Percentiles rank a stretch among this genome's conserved stretches.
Conservation (phyloP, 1,140 invertebrate genomes). For the Orius laevigatus region DNA sequence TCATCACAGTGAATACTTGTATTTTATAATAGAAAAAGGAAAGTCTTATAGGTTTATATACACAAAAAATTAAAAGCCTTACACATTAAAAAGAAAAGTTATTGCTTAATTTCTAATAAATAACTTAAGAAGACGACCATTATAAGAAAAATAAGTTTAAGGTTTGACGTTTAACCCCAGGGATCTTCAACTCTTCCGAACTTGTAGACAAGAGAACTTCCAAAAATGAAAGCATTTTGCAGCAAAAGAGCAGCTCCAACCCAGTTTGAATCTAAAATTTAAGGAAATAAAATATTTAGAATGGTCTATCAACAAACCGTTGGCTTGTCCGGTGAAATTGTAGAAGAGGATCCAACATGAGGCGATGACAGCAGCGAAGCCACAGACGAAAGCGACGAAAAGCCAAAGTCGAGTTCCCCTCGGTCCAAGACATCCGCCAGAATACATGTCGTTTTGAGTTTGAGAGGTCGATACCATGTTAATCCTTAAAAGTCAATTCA, state of each 20-base stretch:
- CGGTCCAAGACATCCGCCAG: slow-evolving; percentile 73
- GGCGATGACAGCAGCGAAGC: slow-evolving; percentile 88
- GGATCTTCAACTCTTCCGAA: slow-evolving; percentile 85
- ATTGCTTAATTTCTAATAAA: too few relatives aligned
- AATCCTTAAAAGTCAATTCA: slow-evolving; percentile 41
- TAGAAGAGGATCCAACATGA: slow-evolving; percentile 91
- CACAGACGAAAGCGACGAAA: slow-evolving; percentile 89
- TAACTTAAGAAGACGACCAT: too few relatives aligned
- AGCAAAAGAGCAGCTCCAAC: slow-evolving; percentile 84
- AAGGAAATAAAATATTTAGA: slow-evolving; percentile 1
- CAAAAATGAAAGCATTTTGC: slow-evolving; percentile 90
- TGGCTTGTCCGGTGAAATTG: slow-evolving; percentile 39
- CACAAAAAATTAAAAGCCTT: too few relatives aligned
- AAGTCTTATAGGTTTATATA: too few relatives aligned
- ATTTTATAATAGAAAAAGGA: too few relatives aligned
- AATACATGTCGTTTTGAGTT: slow-evolving; percentile 71
- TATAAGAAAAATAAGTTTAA: slow-evolving; percentile 6
- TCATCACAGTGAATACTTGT: too few relatives aligned
- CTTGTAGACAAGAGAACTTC: slow-evolving; percentile 79
- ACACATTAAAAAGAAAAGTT: too few relatives aligned
- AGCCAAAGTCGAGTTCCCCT: slow-evolving; percentile 87
- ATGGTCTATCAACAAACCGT: slow-evolving; percentile 21
- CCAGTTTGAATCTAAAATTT: slow-evolving; percentile 32
- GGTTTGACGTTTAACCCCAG: slow-evolving; percentile 31
- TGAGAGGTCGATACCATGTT: slow-evolving; percentile 94